A percentile compares a stretch with the other conserved stretches of the same genome.
These are phyloP conservation scores for Phymanthus crucifer DNA, from an alignment of 92 coral and sea anemone species.

Conservation along the genomic window DNA sequence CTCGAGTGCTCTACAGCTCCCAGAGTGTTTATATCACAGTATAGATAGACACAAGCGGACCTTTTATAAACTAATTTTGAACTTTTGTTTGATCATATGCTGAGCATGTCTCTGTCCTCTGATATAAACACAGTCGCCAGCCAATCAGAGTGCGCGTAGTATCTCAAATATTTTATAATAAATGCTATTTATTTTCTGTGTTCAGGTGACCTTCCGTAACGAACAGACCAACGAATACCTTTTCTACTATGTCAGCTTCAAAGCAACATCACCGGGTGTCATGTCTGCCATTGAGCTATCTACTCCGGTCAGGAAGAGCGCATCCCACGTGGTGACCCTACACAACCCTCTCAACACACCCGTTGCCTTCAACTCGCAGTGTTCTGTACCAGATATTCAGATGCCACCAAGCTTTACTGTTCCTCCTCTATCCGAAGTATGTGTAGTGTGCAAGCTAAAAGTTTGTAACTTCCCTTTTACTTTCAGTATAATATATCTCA, in stretches of 20 bases:
- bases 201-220: conserved; percentile 87
- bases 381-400: conserved; percentile 84
- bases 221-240: conserved; percentile 82
- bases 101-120: too few species aligned
- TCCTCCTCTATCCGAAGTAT: conserved; percentile 92
- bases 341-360: conserved; percentile 91
- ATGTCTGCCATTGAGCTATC: conserved; percentile 89
- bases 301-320: conserved; percentile 93
- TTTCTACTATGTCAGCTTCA: conserved; percentile 93
- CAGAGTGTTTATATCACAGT: too few species aligned
- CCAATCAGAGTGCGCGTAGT: too few species aligned
- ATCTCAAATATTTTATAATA: too few species aligned
- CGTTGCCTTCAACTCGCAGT: conserved; percentile 86
- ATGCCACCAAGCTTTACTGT: conserved; percentile 94
- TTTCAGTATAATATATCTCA: too few species aligned
- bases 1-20: too few species aligned
- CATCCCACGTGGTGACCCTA: conserved; percentile 89
- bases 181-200: background rate
- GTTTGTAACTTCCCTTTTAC: background rate
- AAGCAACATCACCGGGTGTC: conserved; percentile 94
- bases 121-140: too few species aligned
- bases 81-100: too few species aligned
- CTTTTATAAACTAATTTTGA: too few species aligned
- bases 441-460: background rate
- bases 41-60: too few species aligned